Percentiles rank a stretch among this genome's conserved stretches.
Conservation (phyloP, 2,888 invertebrate species). For the Aporophyla lueneburgensis region DNA sequence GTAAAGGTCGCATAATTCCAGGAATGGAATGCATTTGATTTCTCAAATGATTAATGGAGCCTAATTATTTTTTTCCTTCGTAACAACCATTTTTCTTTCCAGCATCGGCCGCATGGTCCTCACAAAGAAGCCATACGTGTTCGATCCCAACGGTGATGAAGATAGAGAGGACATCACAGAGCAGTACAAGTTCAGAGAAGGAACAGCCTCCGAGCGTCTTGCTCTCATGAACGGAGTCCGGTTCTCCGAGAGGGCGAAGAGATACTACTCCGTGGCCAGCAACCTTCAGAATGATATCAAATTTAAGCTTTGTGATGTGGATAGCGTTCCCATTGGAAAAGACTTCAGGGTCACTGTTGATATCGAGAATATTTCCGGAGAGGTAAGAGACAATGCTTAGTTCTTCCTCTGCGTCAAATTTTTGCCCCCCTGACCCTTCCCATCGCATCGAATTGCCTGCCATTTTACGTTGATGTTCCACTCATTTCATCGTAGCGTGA, state of each 20-base stretch:
- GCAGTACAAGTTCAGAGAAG: conserved; percentile 94
- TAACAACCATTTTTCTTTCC: conserved; percentile 38
- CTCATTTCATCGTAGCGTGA: too few species aligned
- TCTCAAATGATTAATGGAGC: too few species aligned
- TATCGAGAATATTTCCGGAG: conserved; percentile 91
- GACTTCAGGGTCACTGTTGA: conserved; percentile 92
- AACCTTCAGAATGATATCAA: conserved; percentile 91
- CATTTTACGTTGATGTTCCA: too few species aligned
- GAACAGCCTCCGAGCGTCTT: conserved; percentile 93
- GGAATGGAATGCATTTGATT: background rate
- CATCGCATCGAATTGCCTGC: too few species aligned
- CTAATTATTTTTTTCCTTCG: background rate
- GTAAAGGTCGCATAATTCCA: background rate
- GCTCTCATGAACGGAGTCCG: conserved; percentile 94
- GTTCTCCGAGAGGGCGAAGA: conserved; percentile 92
- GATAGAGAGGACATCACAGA: conserved; percentile 93
- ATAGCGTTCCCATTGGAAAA: conserved; percentile 93
- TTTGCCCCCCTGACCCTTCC: too few species aligned
- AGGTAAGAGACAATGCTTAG: conserved; percentile 74
- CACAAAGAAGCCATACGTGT: conserved; percentile 94
- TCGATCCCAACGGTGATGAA: conserved; percentile 93
- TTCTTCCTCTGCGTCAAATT: too few species aligned
- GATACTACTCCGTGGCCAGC: conserved; percentile 92
- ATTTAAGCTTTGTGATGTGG: conserved; percentile 92
- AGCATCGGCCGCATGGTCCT: conserved; percentile 94